Conservation (phyloP, 1,140 invertebrate genomes). For the Riptortus pedestris region DNA sequence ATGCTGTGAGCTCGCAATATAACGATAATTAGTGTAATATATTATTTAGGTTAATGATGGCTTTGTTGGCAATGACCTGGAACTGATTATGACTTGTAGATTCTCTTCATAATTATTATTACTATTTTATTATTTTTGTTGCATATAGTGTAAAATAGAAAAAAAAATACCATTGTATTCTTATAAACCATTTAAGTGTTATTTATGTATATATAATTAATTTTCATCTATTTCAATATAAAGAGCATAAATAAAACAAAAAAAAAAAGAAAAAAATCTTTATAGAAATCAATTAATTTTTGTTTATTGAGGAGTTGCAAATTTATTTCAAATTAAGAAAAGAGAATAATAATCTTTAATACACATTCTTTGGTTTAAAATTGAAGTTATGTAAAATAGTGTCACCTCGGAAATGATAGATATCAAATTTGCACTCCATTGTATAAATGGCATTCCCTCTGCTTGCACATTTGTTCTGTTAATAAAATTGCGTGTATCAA, state of each 20-base stretch:
- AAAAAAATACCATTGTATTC: constrained; percentile 1
- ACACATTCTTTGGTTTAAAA: too few species aligned
- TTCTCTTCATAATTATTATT: background rate
- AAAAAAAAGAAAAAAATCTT: background rate
- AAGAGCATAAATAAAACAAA: background rate
- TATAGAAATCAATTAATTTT: background rate
- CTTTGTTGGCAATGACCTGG: constrained; percentile 3
- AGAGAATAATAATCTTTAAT: too few species aligned
- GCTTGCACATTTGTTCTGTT: too few species aligned
- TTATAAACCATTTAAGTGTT: background rate
- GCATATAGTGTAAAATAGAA: background rate
- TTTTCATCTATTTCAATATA: background rate
- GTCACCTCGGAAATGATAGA: too few species aligned
- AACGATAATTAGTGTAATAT: constrained; percentile 8
- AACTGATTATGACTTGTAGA: constrained; percentile 12
- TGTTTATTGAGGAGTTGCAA: constrained; percentile 1
- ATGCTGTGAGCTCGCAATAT: constrained; percentile 14
- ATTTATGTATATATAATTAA: too few species aligned
- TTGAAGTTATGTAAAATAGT: too few species aligned
- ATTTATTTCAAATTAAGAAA: too few species aligned
- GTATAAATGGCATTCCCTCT: too few species aligned
- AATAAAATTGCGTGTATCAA: too few species aligned
- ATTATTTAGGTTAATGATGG: constrained; percentile 1
- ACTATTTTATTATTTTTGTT: background rate
- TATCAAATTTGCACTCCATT: too few species aligned